Evolutionary conservation across 2,888 invertebrate genomes (phyloP).

Genomic region (Abscondita cerata): DNA sequence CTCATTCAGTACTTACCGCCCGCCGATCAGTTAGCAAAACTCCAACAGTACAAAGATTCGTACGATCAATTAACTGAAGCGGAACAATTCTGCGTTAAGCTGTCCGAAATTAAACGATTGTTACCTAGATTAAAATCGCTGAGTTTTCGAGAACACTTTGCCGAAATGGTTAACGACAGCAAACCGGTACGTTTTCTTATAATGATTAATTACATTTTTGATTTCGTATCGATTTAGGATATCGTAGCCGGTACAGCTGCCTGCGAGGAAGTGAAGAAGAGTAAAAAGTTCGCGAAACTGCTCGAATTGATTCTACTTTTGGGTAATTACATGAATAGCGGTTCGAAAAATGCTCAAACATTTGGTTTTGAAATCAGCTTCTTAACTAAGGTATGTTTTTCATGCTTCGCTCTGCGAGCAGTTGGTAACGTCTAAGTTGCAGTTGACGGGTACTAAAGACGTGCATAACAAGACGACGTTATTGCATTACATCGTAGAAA

Average conservation of each 20-base stretch:
- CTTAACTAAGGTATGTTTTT: conserved; percentile 80
- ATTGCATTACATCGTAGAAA: conserved; percentile 89
- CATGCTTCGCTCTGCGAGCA: neutral
- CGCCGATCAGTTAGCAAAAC: conserved; percentile 85
- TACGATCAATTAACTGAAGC: conserved; percentile 88
- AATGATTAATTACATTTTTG: conserved; percentile 5
- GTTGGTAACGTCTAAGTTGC: conserved; percentile 48
- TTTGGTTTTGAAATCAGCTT: conserved; percentile 97
- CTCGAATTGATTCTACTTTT: conserved; percentile 87
- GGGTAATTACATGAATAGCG: conserved; percentile 97
- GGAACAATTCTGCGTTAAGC: conserved; percentile 92
- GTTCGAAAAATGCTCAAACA: conserved; percentile 91
- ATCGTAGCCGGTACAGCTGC: conserved; percentile 95
- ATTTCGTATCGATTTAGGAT: conserved; percentile 63
- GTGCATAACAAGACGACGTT: conserved; percentile 91
- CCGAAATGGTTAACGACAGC: conserved; percentile 85
- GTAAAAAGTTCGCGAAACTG: conserved; percentile 88
- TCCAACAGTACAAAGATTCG: conserved; percentile 79
- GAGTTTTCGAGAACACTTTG: conserved; percentile 86
- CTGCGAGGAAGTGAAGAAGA: conserved; percentile 90
- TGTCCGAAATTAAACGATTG: conserved; percentile 88
- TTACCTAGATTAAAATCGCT: conserved; percentile 86
- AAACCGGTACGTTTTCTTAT: conserved; percentile 75
- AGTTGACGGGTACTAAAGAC: conserved; percentile 90
- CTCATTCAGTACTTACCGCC: conserved; percentile 91